Base-by-base conservation (phyloP, 2,797 vertebrate genomes). In the Pogonophryne albipinna region DNA sequence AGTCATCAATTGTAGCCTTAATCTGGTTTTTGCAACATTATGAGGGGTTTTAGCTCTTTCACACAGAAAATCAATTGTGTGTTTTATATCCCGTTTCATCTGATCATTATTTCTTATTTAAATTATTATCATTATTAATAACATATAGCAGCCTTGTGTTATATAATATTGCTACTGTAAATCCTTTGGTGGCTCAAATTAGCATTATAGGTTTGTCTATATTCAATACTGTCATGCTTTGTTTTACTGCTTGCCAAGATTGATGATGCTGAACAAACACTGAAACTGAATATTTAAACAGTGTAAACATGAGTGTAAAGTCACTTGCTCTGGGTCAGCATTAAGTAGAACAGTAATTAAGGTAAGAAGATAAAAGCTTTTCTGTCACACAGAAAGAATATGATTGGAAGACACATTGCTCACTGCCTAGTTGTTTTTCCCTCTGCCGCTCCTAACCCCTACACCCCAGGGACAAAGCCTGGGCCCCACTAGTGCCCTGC, bases 401-500 rank as follows among this genome's bases (percentile, higher is more conserved):
- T 76, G 72, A 83, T 73, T 76, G 80, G 69, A 80, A 76, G 38
- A 52, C 47, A 50, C 59, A 78, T 65, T 71, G 66, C 60, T 87
- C 69, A 64, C 66, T 74, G 75, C 62, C 68, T 81, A 12, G 66
- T 87, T 78, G 38, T 49, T 62, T 62, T 55, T 19, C 6, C 23
- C 42, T 68, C 41, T 9, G 4, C 51, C 55, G 42, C 52, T 14
- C 46, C 68, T 51, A 67, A 83, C 78, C 59, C 67, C 65, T 66
- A 56, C 56, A 70, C 81, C 71, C 53, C 61, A 42, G 71, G 88
- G 92, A 95, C 92, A 95, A 94, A 94, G 90, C 70, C 75, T 49
- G 74, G 87, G 80, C 86, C 86, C 89, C 90, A 58, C 66, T 52
- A 66, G 38, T 90, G 86, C 77, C 80, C 83, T 86, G 65, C 66